These are phyloP conservation scores for Ophion ventricosus DNA, from an alignment of 2,888 invertebrate genomes.

Conservation along the genomic window DNA sequence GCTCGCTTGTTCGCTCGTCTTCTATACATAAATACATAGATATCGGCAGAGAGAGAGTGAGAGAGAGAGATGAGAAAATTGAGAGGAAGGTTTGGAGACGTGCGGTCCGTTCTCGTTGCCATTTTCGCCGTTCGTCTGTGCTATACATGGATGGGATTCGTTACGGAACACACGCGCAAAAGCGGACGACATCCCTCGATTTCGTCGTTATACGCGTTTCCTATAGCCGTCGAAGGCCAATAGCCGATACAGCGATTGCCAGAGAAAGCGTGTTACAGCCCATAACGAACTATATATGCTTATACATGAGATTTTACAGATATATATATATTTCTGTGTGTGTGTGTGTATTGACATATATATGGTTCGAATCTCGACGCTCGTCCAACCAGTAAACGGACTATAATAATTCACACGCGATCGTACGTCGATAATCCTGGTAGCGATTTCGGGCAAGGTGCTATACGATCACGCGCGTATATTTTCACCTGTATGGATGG, in stretches of 20 bases:
- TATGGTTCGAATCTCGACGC: conserved; percentile 10
- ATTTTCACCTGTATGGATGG: conserved; percentile 38
- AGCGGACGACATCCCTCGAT: conserved; percentile 41
- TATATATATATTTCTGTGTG: conserved; percentile 19
- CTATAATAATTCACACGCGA: conserved; percentile 66
- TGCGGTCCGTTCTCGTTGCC: conserved; percentile 1
- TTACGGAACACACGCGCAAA: conserved; percentile 19
- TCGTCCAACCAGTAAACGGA: conserved; percentile 58
- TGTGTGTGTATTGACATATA: not conserved
- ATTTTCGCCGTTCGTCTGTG: not conserved
- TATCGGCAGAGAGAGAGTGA: not conserved
- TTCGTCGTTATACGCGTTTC: conserved; percentile 44
- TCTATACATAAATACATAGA: not conserved
- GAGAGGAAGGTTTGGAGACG: not conserved
- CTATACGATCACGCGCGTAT: conserved; percentile 36
- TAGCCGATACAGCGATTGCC: conserved; percentile 57
- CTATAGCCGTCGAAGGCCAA: conserved; percentile 47
- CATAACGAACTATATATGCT: conserved; percentile 30
- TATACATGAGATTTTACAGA: conserved; percentile 5
- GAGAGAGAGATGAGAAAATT: not conserved
- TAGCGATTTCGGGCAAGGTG: conserved; percentile 31
- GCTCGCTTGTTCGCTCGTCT: not conserved
- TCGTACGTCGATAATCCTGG: conserved; percentile 63
- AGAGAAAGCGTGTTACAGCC: conserved; percentile 43
- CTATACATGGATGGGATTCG: conserved; percentile 1